phyloP scores from a whole-genome alignment of 2,888 invertebrate species.

The Dorcus hopei region DNA sequence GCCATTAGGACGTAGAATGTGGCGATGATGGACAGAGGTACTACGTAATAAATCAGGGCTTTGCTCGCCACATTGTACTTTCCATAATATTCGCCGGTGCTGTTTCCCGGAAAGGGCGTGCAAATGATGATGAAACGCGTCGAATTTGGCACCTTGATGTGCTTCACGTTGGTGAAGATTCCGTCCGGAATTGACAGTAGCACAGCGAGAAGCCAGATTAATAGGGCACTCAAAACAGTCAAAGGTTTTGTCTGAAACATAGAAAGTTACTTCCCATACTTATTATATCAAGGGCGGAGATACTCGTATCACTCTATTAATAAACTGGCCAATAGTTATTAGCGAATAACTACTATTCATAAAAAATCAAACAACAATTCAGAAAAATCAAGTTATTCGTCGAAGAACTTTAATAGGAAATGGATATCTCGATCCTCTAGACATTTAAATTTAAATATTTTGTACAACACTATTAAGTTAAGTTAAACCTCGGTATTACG shows the following conservation, averaged over 20 bases:
- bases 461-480: too few species aligned
- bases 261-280: background rate
- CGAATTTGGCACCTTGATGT: conserved; percentile 51
- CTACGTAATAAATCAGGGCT: conserved; percentile 76
- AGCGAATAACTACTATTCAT: too few species aligned
- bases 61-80: conserved; percentile 54
- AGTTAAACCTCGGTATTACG: too few species aligned
- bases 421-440: too few species aligned
- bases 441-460: too few species aligned
- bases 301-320: too few species aligned
- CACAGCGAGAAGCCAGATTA: conserved; percentile 79
- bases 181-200: conserved; percentile 77
- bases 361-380: too few species aligned
- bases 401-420: too few species aligned
- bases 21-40: conserved; percentile 80
- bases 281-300: too few species aligned
- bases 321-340: too few species aligned
- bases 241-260: conserved; percentile 61
- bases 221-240: conserved; percentile 64
- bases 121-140: conserved; percentile 69
- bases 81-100: conserved; percentile 52
- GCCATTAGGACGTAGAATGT: conserved; percentile 90
- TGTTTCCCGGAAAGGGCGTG: conserved; percentile 64
- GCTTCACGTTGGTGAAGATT: conserved; percentile 60
- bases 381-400: too few species aligned